Conservation (phyloP, 2,113 vertebrate genomes). For the Oophaga pumilio region DNA sequence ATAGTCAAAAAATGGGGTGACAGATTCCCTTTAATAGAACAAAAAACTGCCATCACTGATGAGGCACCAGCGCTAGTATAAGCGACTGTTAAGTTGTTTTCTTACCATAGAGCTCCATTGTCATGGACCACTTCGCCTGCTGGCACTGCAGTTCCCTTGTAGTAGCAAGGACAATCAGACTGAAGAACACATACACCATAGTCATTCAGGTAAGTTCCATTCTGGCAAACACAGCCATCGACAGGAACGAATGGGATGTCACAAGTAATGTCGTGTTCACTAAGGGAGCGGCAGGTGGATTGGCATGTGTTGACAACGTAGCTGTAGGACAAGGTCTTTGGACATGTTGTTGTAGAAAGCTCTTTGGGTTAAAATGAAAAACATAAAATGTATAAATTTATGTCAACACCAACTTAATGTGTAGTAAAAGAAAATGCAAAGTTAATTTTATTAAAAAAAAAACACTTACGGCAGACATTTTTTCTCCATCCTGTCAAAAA, state of each 20-base stretch:
- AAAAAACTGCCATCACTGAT: neutral
- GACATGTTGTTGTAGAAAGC: slow-evolving; percentile 70
- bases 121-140: slow-evolving; percentile 68
- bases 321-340: slow-evolving; percentile 69
- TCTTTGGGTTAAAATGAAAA: slow-evolving; percentile 60
- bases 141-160: slow-evolving; percentile 65
- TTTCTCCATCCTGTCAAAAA: slow-evolving; percentile 71
- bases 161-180: slow-evolving; percentile 80
- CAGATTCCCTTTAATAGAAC: no score
- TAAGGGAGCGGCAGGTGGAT: slow-evolving; percentile 81
- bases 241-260: slow-evolving; percentile 73
- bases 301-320: slow-evolving; percentile 76
- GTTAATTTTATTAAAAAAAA: neutral
- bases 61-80: neutral
- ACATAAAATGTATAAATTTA: neutral
- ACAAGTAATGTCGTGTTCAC: slow-evolving; percentile 78
- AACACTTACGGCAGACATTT: slow-evolving; percentile 72
- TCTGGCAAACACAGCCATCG: slow-evolving; percentile 84
- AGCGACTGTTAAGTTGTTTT: neutral
- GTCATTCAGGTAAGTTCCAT: slow-evolving; percentile 80
- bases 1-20: no score
- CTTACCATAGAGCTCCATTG: slow-evolving; percentile 69
- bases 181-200: slow-evolving; percentile 74
- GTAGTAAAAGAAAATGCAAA: neutral
- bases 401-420: neutral